These are phyloP conservation scores for Myiozetetes cayanensis DNA, from an alignment of 2,113 vertebrate genomes.

Conservation along the genomic window DNA sequence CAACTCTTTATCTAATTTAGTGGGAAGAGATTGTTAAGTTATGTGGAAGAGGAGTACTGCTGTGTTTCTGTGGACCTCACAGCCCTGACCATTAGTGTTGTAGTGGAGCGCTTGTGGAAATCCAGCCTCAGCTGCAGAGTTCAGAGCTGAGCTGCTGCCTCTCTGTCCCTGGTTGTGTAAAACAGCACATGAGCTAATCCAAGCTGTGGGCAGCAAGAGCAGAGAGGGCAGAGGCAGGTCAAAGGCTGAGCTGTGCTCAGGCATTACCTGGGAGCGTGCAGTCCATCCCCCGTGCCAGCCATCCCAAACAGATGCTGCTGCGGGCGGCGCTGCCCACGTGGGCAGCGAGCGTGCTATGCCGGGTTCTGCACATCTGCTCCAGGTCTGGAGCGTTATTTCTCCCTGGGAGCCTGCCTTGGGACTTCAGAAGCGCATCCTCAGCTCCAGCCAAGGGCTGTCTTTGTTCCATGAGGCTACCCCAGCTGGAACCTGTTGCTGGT, in stretches of 20 bases:
- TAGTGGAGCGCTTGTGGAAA: not conserved
- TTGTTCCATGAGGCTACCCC: conserved; percentile 68
- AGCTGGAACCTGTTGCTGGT: conserved; percentile 75
- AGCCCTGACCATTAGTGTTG: not conserved
- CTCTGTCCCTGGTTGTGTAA: not conserved
- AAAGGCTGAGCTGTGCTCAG: not conserved
- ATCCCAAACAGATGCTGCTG: not conserved
- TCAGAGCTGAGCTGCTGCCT: not conserved
- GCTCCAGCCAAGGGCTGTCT: conserved; percentile 65
- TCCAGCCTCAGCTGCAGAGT: not conserved
- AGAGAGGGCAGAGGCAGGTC: not conserved
- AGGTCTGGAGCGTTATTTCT: conserved; percentile 62
- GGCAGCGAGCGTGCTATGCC: not conserved
- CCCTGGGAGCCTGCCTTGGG: conserved; percentile 43
- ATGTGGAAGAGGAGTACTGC: not conserved
- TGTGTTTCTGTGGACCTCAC: not conserved
- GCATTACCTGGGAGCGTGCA: not conserved
- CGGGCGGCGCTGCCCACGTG: not conserved
- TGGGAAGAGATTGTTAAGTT: not conserved
- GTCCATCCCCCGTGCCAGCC: not conserved
- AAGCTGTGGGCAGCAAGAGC: not conserved
- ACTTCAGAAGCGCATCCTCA: conserved; percentile 58
- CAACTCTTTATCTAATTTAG: not conserved
- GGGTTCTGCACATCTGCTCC: conserved; percentile 62
- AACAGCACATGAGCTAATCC: not conserved